Conservation (phyloP, 2,797 vertebrate genomes). For the Miichthys miiuy region DNA sequence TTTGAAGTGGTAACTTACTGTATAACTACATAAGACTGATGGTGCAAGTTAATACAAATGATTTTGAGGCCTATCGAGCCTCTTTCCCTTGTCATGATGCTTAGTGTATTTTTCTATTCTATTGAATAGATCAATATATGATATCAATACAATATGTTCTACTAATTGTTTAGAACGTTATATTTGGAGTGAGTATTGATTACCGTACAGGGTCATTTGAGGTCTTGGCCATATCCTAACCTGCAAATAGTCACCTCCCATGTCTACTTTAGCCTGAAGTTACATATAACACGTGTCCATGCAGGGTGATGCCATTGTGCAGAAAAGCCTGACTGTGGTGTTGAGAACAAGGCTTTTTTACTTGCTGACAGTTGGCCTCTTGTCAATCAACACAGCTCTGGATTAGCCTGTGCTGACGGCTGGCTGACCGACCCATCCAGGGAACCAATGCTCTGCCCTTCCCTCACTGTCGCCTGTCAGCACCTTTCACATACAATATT, state of each 20-base stretch:
- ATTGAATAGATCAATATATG: no score
- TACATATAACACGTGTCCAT: slow-evolving; percentile 5
- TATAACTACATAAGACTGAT: no score
- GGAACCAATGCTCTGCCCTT: slow-evolving; percentile 64
- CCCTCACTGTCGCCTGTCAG: slow-evolving; percentile 72
- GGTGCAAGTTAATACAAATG: not conserved
- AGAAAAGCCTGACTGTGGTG: slow-evolving; percentile 19
- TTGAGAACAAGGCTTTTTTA: slow-evolving; percentile 54
- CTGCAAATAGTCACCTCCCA: not conserved
- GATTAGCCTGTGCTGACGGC: slow-evolving; percentile 60
- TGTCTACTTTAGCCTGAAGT: not conserved
- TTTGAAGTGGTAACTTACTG: not conserved
- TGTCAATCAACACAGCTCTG: slow-evolving; percentile 71
- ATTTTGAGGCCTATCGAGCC: not conserved
- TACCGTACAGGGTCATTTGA: not conserved
- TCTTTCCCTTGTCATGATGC: not conserved
- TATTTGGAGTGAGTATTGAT: not conserved
- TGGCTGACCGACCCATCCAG: slow-evolving; percentile 65
- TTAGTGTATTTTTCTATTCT: not conserved
- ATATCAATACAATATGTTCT: not conserved
- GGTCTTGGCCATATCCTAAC: not conserved
- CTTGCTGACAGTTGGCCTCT: slow-evolving; percentile 64
- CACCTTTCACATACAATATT: slow-evolving; percentile 74
- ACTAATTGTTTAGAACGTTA: not conserved
- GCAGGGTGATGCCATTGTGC: slow-evolving; percentile 13